Conservation (phyloP, 1,140 invertebrate genomes). For the Antheraea pernyi region DNA sequence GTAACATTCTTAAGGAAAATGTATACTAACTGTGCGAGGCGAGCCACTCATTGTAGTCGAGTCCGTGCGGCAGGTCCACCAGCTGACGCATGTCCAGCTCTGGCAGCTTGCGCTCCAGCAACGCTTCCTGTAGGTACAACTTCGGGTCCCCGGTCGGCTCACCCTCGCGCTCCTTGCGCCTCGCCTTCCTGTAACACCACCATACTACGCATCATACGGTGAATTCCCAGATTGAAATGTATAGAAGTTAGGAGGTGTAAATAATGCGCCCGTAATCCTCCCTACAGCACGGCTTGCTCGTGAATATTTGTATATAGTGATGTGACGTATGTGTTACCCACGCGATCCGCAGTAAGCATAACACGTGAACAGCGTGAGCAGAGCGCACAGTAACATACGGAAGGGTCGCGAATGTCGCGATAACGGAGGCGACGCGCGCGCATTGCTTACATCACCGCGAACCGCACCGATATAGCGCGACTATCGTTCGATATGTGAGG, state of each 20-base stretch:
- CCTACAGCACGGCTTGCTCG: no score
- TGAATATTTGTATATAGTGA: no score
- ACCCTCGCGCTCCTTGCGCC: slow-evolving; percentile 96
- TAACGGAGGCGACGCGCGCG: no score
- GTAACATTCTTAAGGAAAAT: not conserved
- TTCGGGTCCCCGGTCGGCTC: slow-evolving; percentile 92
- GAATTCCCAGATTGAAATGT: no score
- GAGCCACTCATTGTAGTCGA: slow-evolving; percentile 99
- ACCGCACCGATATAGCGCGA: not conserved
- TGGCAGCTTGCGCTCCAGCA: slow-evolving; percentile 94
- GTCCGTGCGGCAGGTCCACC: slow-evolving; percentile 94
- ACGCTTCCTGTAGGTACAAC: slow-evolving; percentile 95
- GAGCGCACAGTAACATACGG: no score
- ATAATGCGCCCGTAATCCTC: no score
- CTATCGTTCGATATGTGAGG: not conserved
- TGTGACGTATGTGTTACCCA: no score
- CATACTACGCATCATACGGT: not conserved
- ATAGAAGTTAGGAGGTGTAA: no score
- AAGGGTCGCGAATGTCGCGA: no score
- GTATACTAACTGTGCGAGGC: slow-evolving; percentile 95
- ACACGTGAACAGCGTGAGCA: no score
- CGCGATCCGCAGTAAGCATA: no score
- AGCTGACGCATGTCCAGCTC: slow-evolving; percentile 95
- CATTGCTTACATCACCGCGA: no score
- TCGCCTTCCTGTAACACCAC: slow-evolving; percentile 91